Evolutionary conservation across 2,797 vertebrate species (phyloP).

Genomic region (Brotula barbata): DNA sequence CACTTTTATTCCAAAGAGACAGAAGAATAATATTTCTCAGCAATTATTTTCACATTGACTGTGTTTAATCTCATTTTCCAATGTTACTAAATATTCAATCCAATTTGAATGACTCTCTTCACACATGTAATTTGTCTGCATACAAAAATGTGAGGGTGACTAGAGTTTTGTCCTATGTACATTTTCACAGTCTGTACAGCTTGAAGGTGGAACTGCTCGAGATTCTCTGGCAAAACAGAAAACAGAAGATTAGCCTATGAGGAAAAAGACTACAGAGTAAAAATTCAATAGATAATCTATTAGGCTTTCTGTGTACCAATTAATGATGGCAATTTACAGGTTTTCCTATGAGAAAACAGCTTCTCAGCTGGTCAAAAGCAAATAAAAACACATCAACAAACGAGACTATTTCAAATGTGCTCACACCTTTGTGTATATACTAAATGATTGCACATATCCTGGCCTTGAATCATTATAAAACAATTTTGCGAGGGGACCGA

Average conservation of each 20-base stretch:
- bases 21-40: constrained; percentile 86
- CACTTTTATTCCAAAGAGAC: constrained; percentile 87
- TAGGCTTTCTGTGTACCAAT: constrained; percentile 70
- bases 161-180: constrained; percentile 76
- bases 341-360: constrained; percentile 44
- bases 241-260: constrained; percentile 62
- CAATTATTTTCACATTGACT: constrained; percentile 82
- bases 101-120: constrained; percentile 80
- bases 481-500: constrained; percentile 60
- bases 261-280: constrained; percentile 54
- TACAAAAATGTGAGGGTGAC: constrained; percentile 80
- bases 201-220: constrained; percentile 52
- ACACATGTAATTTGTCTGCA: constrained; percentile 82
- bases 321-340: constrained; percentile 38
- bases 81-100: constrained; percentile 84
- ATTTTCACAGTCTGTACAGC: constrained; percentile 86
- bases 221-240: constrained; percentile 68
- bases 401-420: constrained; percentile 47
- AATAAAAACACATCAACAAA: constrained; percentile 47
- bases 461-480: constrained; percentile 68
- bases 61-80: constrained; percentile 80
- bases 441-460: constrained; percentile 63
- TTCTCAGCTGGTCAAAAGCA: constrained; percentile 40
- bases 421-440: constrained; percentile 41
- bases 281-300: constrained; percentile 59